A percentile compares a stretch with the other conserved stretches of the same genome.
Evolutionary conservation across 2,797 vertebrate genomes (phyloP).

Genomic region (Coranthus polyacanthus): DNA sequence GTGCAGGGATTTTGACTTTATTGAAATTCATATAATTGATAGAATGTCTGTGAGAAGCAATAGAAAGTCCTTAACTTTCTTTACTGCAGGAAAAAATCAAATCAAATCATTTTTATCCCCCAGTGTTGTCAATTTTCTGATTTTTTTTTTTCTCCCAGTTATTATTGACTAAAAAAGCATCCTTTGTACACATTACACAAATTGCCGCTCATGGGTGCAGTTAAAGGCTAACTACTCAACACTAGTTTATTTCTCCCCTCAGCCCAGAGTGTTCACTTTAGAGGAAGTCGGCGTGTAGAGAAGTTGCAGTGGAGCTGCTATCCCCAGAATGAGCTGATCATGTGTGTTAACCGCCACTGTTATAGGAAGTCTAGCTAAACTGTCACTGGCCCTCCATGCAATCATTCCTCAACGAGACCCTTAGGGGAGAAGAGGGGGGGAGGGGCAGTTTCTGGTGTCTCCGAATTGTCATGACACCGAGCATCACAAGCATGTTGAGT

Average conservation of each 20-base stretch:
- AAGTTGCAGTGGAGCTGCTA: slow-evolving; percentile 47
- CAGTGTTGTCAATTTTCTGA: no score
- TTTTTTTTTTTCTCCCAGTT: no score
- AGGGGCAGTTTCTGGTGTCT: slow-evolving; percentile 33
- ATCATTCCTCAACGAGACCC: slow-evolving; percentile 55
- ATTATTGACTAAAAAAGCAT: no score
- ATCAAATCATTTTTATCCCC: no score
- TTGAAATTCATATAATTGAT: no score
- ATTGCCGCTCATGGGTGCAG: no score
- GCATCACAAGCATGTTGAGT: slow-evolving; percentile 69
- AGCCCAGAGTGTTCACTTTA: slow-evolving; percentile 12
- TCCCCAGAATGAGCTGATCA: slow-evolving; percentile 59
- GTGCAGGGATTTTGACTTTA: no score
- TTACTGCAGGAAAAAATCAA: no score
- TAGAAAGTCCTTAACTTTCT: no score
- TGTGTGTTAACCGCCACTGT: slow-evolving; percentile 75
- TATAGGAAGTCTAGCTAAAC: slow-evolving; percentile 79
- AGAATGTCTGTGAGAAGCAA: no score
- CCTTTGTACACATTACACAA: no score
- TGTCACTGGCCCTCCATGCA: slow-evolving; percentile 62
- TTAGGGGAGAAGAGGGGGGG: slow-evolving; percentile 12
- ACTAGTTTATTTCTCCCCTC: slow-evolving; percentile 2
- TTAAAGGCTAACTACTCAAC: not conserved
- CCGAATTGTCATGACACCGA: slow-evolving; percentile 60
- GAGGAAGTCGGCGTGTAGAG: slow-evolving; percentile 28